Base-by-base conservation (phyloP, 2,888 invertebrate species). In the Eumacrocentrus americanus region DNA sequence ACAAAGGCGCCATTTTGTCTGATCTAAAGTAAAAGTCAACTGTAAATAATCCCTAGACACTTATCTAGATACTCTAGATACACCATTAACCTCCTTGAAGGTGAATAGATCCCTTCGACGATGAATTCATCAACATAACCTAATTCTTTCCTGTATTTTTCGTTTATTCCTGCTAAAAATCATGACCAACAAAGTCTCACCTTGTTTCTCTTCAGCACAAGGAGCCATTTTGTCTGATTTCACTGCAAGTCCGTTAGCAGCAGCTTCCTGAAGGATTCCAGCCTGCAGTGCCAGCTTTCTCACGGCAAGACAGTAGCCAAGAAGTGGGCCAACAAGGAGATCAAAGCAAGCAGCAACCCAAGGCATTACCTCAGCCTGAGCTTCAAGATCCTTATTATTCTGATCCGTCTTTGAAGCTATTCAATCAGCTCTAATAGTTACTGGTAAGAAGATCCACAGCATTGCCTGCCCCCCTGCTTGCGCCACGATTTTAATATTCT, bases 171-270 rank as follows among this genome's bases (percentile, higher is more conserved):
- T 23, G n/a, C n/a, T 20, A n/a, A 29, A 29, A 47, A 47, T 22
- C 20, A 7, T 50, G 3, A 34, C 7, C 18, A 34, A 34, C 12
- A 46, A 35, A 38, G 16, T 50, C 66, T 70, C 69, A 77, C 79
- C 79, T 70, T 85, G 83, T 74, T 84, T 84, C 63, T 84, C 83
- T 63, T 86, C 84, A 73, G 82, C 83, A 53, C 84, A 82, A 48
- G 86, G 86, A 73, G 86, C 84, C 86, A 86, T 86, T 18, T 82
- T 79, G 2, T 16, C 9, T 22, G 4, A 14, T 53, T 77, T 70
- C 80, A 80, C 67, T 81, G 81, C 81, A 81, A 79, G 48, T 37
- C 83, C 83, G 73, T 81, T 82, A 78, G 81, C 81, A 74, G 81
- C 81, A n/a, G 63, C 58, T 38, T 71, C 70, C 40, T 71, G 75